Percentiles rank a stretch among this genome's conserved stretches.
These are phyloP conservation scores for Salminus brasiliensis DNA, from an alignment of 2,113 vertebrate genomes.

Conservation along the genomic window DNA sequence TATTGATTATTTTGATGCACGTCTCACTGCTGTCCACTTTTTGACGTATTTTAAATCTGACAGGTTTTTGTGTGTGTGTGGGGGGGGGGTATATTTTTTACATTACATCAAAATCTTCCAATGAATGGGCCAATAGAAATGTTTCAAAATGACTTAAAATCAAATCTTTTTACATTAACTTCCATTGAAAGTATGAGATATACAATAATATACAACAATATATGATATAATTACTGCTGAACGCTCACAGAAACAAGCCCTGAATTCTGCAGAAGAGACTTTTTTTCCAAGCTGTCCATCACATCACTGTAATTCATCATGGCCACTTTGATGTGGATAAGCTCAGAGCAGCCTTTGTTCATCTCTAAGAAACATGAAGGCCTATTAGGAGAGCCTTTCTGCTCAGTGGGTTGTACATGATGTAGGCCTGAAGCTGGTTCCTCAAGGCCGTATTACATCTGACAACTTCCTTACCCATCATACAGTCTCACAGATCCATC, in stretches of 20 bases:
- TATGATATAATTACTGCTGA: too few species aligned
- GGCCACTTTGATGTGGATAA: conserved; percentile 12
- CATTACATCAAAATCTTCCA: too few species aligned
- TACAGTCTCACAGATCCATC: neutral
- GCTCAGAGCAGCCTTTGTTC: conserved; percentile 16
- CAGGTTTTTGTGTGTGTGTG: too few species aligned
- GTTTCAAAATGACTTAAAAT: too few species aligned
- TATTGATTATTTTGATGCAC: too few species aligned
- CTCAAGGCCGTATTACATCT: neutral
- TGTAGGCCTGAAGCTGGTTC: neutral
- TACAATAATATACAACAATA: too few species aligned
- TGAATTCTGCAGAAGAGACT: neutral
- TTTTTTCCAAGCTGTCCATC: conserved; percentile 12
- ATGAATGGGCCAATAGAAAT: too few species aligned
- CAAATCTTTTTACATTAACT: too few species aligned
- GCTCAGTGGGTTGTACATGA: conserved; percentile 14
- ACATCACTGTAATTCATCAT: conserved; percentile 2
- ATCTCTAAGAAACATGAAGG: conserved; percentile 16
- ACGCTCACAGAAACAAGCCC: neutral
- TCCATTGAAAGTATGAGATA: too few species aligned
- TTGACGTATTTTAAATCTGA: too few species aligned
- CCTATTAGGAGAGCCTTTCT: neutral
- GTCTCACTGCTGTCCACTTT: too few species aligned
- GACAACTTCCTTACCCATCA: conserved; percentile 34
- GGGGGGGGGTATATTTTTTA: too few species aligned